Base-by-base conservation (phyloP, 2,113 vertebrate genomes). In the Tonatia bakeri region DNA sequence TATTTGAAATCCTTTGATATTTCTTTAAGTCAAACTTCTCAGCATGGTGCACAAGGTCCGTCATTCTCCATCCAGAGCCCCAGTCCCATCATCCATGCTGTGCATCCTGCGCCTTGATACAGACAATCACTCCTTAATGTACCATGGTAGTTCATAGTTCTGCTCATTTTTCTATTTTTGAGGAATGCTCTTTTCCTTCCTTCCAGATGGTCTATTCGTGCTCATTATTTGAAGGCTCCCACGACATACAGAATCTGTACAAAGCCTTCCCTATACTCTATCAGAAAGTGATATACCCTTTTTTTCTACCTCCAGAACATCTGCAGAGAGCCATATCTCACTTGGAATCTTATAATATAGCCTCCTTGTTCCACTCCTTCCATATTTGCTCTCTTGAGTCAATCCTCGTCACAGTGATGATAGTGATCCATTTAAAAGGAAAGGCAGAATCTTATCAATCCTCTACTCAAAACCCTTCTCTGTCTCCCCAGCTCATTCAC, bases 71-170 rank as follows among this genome's bases (percentile, higher is more conserved):
- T 83, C 61, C 9, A 4, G 7, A 59, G 9, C 2, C 5, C 8
- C 17, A 45, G 1, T 64, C 33, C 11, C 12, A 38, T n/a, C 33
- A 19, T 12, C 15, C 17, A 1, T 10, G 0, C 5, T 4, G 1
- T 38, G 9, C 1, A 31, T 52, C 12, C 26, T 84, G 11, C 1
- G 43, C 4, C 36, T 13, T 77, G 31, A n/a, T 2, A 4, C 3
- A 90, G 3, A 5, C 75, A 47, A 11, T 14, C 64, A 40, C 19
- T 72, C 26, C 33, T 92, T 56, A 88, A n/a, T 40, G 13, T 9
- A 50, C 17, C 45, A 31, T 54, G 16, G 12, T 33, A 28, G 9
- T 28, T 87, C 28, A 47, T 7, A 56, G 1, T 52, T 76, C 5
- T 61, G 1, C 43, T 90, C 40, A 14, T 11, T 40, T 92, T 59